Percentiles rank a stretch among this genome's conserved stretches.
Evolutionary conservation across 2,888 invertebrate species (phyloP).

Genomic region (Abrostola tripartita): DNA sequence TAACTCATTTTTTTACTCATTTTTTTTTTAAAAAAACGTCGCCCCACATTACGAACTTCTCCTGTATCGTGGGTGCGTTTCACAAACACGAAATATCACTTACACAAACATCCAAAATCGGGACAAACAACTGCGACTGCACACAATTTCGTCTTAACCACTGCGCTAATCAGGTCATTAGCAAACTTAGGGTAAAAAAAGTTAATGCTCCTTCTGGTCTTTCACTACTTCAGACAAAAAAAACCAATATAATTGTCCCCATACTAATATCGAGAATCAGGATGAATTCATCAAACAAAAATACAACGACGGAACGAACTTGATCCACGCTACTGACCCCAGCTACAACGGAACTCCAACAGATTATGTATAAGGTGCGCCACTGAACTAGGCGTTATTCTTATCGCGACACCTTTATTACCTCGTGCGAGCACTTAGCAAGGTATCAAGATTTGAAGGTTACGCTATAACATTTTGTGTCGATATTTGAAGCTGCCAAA

Average conservation of each 20-base stretch:
- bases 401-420: constrained; percentile 46
- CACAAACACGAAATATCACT: too few species aligned
- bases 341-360: constrained; percentile 18
- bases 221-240: not conserved
- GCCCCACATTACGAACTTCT: too few species aligned
- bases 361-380: constrained; percentile 34
- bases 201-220: not conserved
- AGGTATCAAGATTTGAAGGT: constrained; percentile 27
- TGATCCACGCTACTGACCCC: constrained; percentile 6
- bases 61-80: too few species aligned
- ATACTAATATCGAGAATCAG: not conserved
- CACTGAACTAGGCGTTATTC: constrained; percentile 35
- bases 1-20: too few species aligned
- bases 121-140: too few species aligned
- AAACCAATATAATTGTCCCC: not conserved
- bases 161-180: too few species aligned
- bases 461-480: constrained; percentile 29
- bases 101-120: too few species aligned
- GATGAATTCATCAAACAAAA: not conserved
- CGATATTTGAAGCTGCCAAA: constrained; percentile 22
- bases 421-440: constrained; percentile 29
- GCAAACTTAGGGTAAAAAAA: not conserved
- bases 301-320: constrained; percentile 3
- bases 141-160: too few species aligned
- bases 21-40: too few species aligned